Conservation (phyloP, 2,113 vertebrate species). For the Sialia sialis region DNA sequence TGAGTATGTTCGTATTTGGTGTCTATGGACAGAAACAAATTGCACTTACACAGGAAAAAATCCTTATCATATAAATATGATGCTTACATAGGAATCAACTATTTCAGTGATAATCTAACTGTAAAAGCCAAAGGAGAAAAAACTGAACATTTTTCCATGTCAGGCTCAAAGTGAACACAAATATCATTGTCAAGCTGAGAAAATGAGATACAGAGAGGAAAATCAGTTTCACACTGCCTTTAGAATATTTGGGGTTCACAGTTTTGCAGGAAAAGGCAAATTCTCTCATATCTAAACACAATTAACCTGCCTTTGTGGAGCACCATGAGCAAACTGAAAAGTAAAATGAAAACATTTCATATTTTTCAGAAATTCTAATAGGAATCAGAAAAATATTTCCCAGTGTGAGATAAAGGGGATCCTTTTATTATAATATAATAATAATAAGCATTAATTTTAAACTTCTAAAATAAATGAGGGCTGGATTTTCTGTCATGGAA, state of each 20-base stretch:
- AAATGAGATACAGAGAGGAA: background rate
- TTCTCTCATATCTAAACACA: rapidly evolving
- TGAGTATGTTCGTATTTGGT: background rate
- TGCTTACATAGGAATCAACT: background rate
- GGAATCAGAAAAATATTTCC: background rate
- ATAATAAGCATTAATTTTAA: background rate
- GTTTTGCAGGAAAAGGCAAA: background rate
- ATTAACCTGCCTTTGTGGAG: background rate
- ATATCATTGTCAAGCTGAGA: background rate
- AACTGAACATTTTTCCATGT: background rate
- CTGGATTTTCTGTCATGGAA: background rate
- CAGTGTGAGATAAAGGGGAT: background rate
- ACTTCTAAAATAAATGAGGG: background rate
- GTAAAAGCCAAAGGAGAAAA: background rate
- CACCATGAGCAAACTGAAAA: background rate
- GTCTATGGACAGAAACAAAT: background rate
- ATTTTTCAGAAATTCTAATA: background rate
- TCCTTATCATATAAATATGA: background rate
- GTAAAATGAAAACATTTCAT: background rate
- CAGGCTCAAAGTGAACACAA: background rate
- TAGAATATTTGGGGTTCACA: background rate
- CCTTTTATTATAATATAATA: background rate
- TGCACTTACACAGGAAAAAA: background rate
- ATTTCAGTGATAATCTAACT: background rate
- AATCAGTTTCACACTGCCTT: background rate